Conservation (phyloP, 2,797 vertebrate species). For the Paguma larvata region DNA sequence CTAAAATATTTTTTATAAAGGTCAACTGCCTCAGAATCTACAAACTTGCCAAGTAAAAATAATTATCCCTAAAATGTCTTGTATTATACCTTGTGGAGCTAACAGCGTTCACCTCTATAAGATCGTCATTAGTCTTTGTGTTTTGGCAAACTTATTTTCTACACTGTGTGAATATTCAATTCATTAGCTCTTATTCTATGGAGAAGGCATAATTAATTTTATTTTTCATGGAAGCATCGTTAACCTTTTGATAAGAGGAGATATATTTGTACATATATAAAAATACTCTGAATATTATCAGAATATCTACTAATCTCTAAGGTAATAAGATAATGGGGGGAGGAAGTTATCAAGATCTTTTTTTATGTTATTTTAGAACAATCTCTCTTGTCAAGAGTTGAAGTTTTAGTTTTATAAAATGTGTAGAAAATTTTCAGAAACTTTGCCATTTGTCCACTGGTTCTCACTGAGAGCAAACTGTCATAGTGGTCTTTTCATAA, state of each 20-base stretch:
- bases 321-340: neutral
- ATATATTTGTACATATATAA: neutral
- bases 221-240: neutral
- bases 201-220: neutral
- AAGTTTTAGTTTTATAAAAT: neutral
- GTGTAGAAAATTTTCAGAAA: neutral
- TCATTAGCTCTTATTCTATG: neutral
- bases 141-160: neutral
- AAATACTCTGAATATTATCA: neutral
- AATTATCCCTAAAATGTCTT: neutral
- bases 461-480: neutral
- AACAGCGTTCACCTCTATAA: fast-evolving
- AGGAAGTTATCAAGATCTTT: neutral
- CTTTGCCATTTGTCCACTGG: neutral
- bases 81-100: neutral
- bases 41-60: neutral
- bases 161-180: neutral
- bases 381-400: neutral
- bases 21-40: neutral
- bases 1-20: neutral
- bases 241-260: neutral
- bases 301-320: neutral
- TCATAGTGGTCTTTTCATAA: neutral
- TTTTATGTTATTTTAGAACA: neutral
- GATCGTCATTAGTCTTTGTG: neutral